Percentiles rank a stretch among this genome's conserved stretches.
Evolutionary conservation across 2,113 vertebrate genomes (phyloP).

Genomic region (Myiozetetes cayanensis): DNA sequence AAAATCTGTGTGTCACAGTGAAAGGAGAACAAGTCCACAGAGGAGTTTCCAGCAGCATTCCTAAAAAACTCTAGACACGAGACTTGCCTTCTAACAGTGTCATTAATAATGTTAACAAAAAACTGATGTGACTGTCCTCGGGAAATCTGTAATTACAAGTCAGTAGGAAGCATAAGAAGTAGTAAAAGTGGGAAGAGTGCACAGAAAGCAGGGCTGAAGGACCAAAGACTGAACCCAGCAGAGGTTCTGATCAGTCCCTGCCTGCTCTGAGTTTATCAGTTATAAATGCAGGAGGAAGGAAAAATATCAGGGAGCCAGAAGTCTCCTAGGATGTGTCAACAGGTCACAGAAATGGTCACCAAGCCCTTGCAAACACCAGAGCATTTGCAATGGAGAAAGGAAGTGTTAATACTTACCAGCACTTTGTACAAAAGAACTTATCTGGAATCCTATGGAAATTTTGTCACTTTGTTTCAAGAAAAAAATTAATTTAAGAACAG

Average conservation of each 20-base stretch:
- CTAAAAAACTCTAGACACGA: not conserved
- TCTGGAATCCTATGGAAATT: not conserved
- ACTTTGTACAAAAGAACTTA: conserved; percentile 8
- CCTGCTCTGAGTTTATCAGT: not conserved
- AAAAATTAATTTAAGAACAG: not conserved
- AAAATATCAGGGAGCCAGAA: not conserved
- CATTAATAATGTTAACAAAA: not conserved
- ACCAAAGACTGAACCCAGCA: not conserved
- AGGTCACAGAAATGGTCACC: not conserved
- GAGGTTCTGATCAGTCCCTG: not conserved
- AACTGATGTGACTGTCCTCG: not conserved
- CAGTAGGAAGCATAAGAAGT: not conserved
- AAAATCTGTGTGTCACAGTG: not conserved
- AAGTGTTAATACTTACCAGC: conserved; percentile 32
- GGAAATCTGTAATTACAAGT: not conserved
- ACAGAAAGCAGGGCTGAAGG: not conserved
- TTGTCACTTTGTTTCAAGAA: not conserved
- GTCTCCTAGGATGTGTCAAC: not conserved
- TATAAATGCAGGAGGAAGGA: not conserved
- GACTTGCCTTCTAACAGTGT: not conserved
- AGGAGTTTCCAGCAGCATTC: not conserved
- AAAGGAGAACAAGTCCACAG: not conserved
- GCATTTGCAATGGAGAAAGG: not conserved
- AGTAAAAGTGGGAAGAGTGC: not conserved
- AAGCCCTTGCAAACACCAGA: not conserved